Evolutionary conservation across 2,113 vertebrate species (phyloP).

Genomic region (Scomber scombrus): DNA sequence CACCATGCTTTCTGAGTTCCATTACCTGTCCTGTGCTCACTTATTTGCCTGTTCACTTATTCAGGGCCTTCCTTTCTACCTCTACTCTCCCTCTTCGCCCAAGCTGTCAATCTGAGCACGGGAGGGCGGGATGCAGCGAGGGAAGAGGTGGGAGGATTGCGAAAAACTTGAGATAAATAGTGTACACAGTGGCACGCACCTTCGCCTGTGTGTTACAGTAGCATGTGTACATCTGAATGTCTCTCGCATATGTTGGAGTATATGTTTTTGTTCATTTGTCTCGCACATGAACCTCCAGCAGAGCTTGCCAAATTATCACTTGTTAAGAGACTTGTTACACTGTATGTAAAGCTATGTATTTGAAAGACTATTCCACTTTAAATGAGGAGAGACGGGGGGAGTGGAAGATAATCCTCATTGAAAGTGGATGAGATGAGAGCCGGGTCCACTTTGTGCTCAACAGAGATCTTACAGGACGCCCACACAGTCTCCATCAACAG

Average conservation of each 20-base stretch:
- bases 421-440: constrained; percentile 75
- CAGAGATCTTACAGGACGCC: constrained; percentile 63
- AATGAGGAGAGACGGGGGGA: constrained; percentile 42
- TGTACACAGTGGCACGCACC: constrained; percentile 11
- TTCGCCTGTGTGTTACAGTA: neutral
- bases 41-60: constrained; percentile 83
- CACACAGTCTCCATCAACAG: constrained; percentile 62
- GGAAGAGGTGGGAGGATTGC: constrained; percentile 34
- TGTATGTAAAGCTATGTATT: constrained; percentile 25
- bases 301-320: neutral
- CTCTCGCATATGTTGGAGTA: constrained; percentile 18
- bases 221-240: constrained; percentile 27
- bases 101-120: constrained; percentile 52
- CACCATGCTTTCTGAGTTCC: constrained; percentile 70
- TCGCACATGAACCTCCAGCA: constrained; percentile 6
- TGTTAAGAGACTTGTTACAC: constrained; percentile 37
- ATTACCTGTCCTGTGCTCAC: constrained; percentile 79
- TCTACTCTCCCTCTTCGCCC: constrained; percentile 8
- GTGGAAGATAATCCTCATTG: constrained; percentile 62
- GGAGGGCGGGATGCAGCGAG: constrained; percentile 6
- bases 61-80: constrained; percentile 61
- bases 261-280: constrained; percentile 34
- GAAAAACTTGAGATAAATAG: constrained; percentile 29
- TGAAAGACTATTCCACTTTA: constrained; percentile 51
- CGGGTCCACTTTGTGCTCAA: constrained; percentile 64